Conservation (phyloP, 2,113 vertebrate species). For the Nothobranchius furzeri region DNA sequence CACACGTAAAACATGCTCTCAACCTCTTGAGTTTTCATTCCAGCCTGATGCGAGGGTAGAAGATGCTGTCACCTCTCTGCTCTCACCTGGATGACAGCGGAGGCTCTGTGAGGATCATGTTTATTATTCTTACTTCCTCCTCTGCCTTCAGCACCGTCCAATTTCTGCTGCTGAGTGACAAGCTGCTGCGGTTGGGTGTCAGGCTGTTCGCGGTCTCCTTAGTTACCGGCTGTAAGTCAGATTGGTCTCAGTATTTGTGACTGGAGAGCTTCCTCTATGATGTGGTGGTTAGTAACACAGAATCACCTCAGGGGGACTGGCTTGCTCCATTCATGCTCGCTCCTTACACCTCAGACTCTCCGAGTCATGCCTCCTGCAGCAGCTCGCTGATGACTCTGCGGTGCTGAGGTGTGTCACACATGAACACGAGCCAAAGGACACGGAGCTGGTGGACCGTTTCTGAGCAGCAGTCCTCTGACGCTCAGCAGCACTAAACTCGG, state of each 20-base stretch:
- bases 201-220: background rate
- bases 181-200: background rate
- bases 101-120: background rate
- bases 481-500: background rate
- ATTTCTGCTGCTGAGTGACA: background rate
- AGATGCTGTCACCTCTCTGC: background rate
- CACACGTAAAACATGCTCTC: background rate
- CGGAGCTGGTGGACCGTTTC: background rate
- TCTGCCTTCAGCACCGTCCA: background rate
- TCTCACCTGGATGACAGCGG: background rate
- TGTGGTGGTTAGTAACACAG: background rate
- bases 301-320: background rate
- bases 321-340: background rate
- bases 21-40: background rate
- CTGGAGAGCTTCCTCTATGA: slow-evolving; percentile 1
- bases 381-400: background rate
- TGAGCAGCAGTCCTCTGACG: background rate
- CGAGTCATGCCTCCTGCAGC: slow-evolving; percentile 1
- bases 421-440: background rate
- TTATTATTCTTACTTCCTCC: background rate
- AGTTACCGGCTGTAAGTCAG: background rate
- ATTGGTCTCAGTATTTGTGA: background rate
- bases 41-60: background rate
- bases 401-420: background rate
- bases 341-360: background rate